Evolutionary conservation across 2,797 vertebrate species (phyloP).

Genomic region (Lagocephalus sceleratus): DNA sequence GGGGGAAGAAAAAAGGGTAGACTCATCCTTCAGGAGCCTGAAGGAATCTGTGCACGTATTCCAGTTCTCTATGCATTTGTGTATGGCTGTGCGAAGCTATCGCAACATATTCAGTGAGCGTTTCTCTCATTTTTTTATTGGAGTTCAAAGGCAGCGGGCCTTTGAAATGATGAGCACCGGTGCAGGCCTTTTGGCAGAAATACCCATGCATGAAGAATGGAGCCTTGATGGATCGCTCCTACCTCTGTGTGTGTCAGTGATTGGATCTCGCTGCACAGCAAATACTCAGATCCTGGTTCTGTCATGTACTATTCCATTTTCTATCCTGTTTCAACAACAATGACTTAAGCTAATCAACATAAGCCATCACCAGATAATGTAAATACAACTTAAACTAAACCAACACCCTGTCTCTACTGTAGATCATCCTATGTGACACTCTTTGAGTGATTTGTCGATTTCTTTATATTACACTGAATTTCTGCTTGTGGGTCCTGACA

Average conservation of each 20-base stretch:
- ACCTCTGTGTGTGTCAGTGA: not conserved
- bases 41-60: conserved; percentile 38
- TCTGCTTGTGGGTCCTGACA: too few relatives aligned
- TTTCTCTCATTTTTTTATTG: conserved; percentile 6
- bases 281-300: not conserved
- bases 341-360: not conserved
- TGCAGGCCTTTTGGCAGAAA: conserved; percentile 42
- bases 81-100: conserved; percentile 32
- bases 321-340: not conserved
- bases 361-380: too few relatives aligned
- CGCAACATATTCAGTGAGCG: conserved; percentile 44
- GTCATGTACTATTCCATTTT: too few relatives aligned
- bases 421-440: not conserved
- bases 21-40: conserved; percentile 33
- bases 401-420: too few relatives aligned
- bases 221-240: conserved; percentile 41
- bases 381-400: too few relatives aligned
- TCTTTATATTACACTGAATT: too few relatives aligned
- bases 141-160: conserved; percentile 62
- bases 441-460: too few relatives aligned
- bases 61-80: conserved; percentile 25
- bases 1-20: conserved; percentile 30
- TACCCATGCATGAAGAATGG: conserved; percentile 26
- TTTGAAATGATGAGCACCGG: conserved; percentile 66
- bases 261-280: conserved; percentile 16